phyloP scores from a whole-genome alignment of 2,888 invertebrate genomes.

The Uropetala carovei region DNA sequence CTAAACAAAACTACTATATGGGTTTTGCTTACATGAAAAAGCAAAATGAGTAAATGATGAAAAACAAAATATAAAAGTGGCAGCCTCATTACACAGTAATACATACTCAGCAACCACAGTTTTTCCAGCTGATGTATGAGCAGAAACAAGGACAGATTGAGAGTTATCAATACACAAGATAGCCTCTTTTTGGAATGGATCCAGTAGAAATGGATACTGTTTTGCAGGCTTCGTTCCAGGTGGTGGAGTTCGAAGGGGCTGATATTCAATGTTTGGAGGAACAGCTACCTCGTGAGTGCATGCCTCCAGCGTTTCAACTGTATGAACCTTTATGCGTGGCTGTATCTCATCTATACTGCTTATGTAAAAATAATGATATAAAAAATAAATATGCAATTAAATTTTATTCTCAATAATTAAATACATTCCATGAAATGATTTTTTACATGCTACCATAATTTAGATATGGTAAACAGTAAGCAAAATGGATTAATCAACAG shows the following conservation, averaged over 20 bases:
- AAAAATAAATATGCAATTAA: background rate
- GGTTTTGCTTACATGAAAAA: background rate
- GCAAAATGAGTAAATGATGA: background rate
- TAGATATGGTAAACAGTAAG: background rate
- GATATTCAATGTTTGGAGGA: constrained; percentile 91
- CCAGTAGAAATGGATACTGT: constrained; percentile 94
- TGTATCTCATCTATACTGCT: constrained; percentile 85
- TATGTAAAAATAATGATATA: constrained; percentile 66
- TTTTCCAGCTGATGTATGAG: constrained; percentile 99
- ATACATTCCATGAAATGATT: no score
- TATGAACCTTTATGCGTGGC: constrained; percentile 91
- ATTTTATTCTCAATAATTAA: no score
- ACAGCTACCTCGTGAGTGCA: constrained; percentile 98
- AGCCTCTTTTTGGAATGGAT: constrained; percentile 98
- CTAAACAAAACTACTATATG: background rate
- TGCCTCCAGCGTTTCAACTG: constrained; percentile 92
- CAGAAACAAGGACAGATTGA: constrained; percentile 98
- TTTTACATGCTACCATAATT: no score
- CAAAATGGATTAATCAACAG: background rate
- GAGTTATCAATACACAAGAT: constrained; percentile 97
- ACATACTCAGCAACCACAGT: constrained; percentile 97
- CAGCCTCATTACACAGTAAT: background rate
- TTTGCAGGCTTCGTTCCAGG: constrained; percentile 87
- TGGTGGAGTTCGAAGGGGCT: constrained; percentile 77
- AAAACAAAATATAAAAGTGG: background rate